Evolutionary conservation across 2,113 vertebrate species (phyloP).

Genomic region (Cebidichthys violaceus): DNA sequence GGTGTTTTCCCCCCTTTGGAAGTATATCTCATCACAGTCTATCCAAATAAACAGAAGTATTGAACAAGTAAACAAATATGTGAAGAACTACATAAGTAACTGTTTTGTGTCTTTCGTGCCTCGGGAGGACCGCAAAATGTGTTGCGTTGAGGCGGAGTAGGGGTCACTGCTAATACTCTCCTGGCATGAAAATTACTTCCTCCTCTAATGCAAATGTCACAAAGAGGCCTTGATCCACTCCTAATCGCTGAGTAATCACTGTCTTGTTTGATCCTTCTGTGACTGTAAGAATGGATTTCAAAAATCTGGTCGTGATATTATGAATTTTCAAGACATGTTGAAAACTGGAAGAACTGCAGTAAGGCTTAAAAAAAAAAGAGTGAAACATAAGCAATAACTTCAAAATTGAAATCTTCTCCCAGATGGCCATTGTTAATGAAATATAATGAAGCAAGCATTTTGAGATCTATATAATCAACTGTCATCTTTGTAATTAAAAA

Average conservation of each 20-base stretch:
- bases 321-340: conserved; percentile 51
- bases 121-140: conserved; percentile 13
- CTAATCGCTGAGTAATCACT: conserved; percentile 77
- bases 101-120: conserved; percentile 28
- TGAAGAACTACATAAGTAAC: conserved; percentile 38
- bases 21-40: conserved; percentile 16
- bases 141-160: background rate
- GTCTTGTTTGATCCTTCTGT: conserved; percentile 75
- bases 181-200: conserved; percentile 62
- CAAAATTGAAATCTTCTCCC: conserved; percentile 25
- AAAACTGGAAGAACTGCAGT: conserved; percentile 35
- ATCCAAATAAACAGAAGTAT: conserved; percentile 25
- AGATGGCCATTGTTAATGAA: conserved; percentile 29
- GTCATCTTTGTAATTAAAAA: background rate
- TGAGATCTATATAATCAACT: conserved; percentile 1
- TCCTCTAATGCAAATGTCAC: conserved; percentile 74
- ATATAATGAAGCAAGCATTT: conserved; percentile 9
- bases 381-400: conserved; percentile 10
- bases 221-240: conserved; percentile 76
- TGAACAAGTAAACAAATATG: conserved; percentile 44
- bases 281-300: conserved; percentile 70
- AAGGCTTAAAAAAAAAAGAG: conserved; percentile 14
- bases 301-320: conserved; percentile 68
- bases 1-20: background rate
- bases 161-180: conserved; percentile 49